Conservation (phyloP, 1,140 invertebrate genomes). For the Sminthurinus signatus region DNA sequence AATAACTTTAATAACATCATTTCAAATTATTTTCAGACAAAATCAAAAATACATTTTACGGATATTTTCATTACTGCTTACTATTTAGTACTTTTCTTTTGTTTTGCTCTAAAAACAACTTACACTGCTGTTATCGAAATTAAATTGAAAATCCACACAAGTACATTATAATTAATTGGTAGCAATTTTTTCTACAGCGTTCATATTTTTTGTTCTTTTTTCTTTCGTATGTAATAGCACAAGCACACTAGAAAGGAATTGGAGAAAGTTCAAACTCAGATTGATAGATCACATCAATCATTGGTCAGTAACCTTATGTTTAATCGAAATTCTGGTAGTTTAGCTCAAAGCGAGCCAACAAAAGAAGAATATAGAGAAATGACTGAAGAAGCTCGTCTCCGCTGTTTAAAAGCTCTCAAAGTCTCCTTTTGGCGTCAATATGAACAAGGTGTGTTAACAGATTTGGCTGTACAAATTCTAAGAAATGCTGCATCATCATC, state of each 20-base stretch:
- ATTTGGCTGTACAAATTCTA: slow-evolving; percentile 36
- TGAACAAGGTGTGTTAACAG: slow-evolving; percentile 39
- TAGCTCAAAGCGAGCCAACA: slow-evolving; percentile 23
- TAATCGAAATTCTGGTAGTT: not conserved
- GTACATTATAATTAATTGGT: too few relatives aligned
- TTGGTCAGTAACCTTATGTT: too few relatives aligned
- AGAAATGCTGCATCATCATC: slow-evolving; percentile 7
- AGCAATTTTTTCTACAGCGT: too few relatives aligned
- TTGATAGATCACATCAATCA: too few relatives aligned
- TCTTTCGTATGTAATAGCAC: slow-evolving; percentile 8
- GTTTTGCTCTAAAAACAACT: too few relatives aligned
- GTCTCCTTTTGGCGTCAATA: slow-evolving; percentile 41
- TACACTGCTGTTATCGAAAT: too few relatives aligned
- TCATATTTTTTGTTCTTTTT: not conserved
- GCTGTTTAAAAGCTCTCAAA: slow-evolving; percentile 33
- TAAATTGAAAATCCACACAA: too few relatives aligned
- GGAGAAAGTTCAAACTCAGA: not conserved
- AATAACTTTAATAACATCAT: too few relatives aligned
- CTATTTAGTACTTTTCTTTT: too few relatives aligned
- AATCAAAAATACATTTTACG: too few relatives aligned
- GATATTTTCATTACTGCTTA: too few relatives aligned
- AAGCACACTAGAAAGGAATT: not conserved
- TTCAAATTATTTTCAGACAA: too few relatives aligned
- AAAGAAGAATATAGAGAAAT: slow-evolving; percentile 19
- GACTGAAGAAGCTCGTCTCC: slow-evolving; percentile 37